A percentile compares a stretch with the other conserved stretches of the same genome.
Evolutionary conservation across 2,797 vertebrate genomes (phyloP).

Genomic region (Sebastes wilsoni): DNA sequence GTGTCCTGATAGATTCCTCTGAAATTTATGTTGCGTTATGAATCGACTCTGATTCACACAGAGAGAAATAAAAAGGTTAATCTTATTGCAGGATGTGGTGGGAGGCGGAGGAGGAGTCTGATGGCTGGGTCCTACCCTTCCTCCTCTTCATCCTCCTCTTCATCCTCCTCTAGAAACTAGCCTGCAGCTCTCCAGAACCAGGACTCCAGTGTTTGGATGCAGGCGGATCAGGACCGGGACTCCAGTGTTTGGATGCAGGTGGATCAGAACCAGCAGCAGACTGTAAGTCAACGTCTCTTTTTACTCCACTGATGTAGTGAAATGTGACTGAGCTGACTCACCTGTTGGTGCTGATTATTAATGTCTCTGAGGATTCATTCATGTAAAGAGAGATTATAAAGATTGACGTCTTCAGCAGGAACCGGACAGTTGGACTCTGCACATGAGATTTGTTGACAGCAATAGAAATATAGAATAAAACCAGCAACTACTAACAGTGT

Average conservation of each 20-base stretch:
- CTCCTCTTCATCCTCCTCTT: background rate
- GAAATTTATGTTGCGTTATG: background rate
- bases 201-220: background rate
- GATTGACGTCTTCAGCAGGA: too few relatives aligned
- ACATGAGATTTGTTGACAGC: too few relatives aligned
- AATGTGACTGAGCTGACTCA: too few relatives aligned
- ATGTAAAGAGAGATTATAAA: background rate
- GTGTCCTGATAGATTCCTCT: background rate
- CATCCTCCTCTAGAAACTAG: background rate
- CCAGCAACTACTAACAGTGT: too few relatives aligned
- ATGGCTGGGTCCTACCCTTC: background rate
- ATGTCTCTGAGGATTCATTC: too few relatives aligned
- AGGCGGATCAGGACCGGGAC: too few relatives aligned
- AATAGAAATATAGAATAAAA: too few relatives aligned
- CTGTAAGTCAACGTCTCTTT: constrained; percentile 16
- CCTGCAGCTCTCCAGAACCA: background rate
- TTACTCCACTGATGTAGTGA: background rate
- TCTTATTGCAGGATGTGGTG: background rate
- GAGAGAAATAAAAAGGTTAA: background rate
- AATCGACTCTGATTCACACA: background rate
- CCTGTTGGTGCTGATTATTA: too few relatives aligned
- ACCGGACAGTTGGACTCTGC: too few relatives aligned
- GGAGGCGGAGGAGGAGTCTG: background rate
- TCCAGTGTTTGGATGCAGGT: background rate
- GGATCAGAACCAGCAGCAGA: background rate